phyloP scores from a whole-genome alignment of 2,888 invertebrate genomes.

The Taphrorychus bicolor region DNA sequence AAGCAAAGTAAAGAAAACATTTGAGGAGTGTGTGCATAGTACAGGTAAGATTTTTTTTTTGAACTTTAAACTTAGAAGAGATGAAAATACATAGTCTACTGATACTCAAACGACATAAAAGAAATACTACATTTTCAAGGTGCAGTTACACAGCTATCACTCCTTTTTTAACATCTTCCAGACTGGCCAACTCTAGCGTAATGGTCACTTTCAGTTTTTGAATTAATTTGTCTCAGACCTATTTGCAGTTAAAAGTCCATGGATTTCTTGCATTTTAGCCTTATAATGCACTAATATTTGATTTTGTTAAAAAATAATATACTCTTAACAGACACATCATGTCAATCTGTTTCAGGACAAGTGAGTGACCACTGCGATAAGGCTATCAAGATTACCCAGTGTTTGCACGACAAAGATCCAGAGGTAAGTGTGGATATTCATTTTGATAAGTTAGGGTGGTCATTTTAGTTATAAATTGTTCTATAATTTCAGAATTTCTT shows the following conservation, averaged over 20 bases:
- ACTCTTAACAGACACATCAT: background rate
- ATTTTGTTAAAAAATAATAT: background rate
- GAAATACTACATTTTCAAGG: too few relatives aligned
- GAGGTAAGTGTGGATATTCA: slow-evolving; percentile 21
- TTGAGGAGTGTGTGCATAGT: slow-evolving; percentile 7
- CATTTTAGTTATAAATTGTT: too few relatives aligned
- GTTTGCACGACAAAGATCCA: slow-evolving; percentile 20
- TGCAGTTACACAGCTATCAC: too few relatives aligned
- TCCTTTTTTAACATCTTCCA: too few relatives aligned
- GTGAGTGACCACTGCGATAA: slow-evolving; percentile 28
- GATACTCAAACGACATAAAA: too few relatives aligned
- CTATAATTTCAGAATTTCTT: background rate
- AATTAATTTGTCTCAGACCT: too few relatives aligned
- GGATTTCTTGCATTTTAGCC: too few relatives aligned
- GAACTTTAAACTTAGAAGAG: too few relatives aligned
- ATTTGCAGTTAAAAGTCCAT: too few relatives aligned
- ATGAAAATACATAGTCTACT: too few relatives aligned
- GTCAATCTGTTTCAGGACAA: slow-evolving; percentile 11
- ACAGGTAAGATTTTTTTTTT: slow-evolving; percentile 18
- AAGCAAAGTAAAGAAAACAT: background rate
- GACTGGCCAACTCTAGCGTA: too few relatives aligned
- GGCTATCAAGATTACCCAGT: slow-evolving; percentile 19
- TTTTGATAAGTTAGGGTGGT: background rate
- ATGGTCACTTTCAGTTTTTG: too few relatives aligned
- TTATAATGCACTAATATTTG: background rate